Evolutionary conservation across 2,888 invertebrate genomes (phyloP).

Genomic region (Himalopsyche tibetana): DNA sequence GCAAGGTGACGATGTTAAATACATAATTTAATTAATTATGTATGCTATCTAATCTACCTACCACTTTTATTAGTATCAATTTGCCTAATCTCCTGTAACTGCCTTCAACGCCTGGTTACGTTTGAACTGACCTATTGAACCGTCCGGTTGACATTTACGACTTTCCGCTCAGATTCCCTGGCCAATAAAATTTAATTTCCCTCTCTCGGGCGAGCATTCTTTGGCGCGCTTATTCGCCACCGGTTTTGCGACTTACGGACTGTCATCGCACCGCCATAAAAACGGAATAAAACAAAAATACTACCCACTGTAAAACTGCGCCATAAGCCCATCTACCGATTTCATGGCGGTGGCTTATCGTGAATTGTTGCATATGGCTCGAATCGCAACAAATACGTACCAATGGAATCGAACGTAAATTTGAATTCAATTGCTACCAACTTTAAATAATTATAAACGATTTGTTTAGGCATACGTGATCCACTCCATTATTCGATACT

Average conservation of each 20-base stretch:
- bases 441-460: no score
- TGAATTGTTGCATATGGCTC: not conserved
- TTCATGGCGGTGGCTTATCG: not conserved
- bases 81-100: constrained; percentile 10
- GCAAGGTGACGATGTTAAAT: no score
- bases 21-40: no score
- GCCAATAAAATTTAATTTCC: constrained; percentile 40
- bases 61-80: not conserved
- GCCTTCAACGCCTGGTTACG: not conserved
- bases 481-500: no score
- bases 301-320: constrained; percentile 31
- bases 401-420: no score
- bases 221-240: constrained; percentile 28
- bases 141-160: constrained; percentile 25
- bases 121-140: constrained; percentile 19
- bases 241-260: constrained; percentile 15
- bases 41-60: no score
- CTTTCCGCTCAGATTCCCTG: constrained; percentile 27
- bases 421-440: no score
- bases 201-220: not conserved
- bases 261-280: constrained; percentile 38
- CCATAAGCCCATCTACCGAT: not conserved
- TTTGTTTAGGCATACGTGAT: no score
- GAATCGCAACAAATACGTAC: not conserved
- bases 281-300: constrained; percentile 26